These are phyloP conservation scores for Tragelaphus buxtoni DNA, from an alignment of 2,113 vertebrate species.

Conservation along the genomic window DNA sequence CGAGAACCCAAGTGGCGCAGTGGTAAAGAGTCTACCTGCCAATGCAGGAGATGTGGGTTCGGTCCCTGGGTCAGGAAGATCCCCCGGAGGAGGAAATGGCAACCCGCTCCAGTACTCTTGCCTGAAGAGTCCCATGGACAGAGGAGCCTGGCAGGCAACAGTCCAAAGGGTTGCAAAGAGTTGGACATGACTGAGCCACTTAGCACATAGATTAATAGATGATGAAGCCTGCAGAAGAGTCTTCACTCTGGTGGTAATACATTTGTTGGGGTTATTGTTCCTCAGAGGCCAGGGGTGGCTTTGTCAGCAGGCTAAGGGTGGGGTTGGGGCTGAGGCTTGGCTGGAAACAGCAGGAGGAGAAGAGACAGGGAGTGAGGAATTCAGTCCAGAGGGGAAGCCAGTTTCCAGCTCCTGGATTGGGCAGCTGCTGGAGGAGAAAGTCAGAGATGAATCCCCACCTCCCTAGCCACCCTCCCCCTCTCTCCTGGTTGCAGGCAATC, in stretches of 20 bases:
- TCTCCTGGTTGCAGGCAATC: too few relatives aligned
- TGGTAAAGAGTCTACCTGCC: neutral
- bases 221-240: neutral
- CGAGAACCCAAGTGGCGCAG: rapidly evolving
- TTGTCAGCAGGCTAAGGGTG: neutral
- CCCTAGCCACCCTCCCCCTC: too few relatives aligned
- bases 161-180: neutral
- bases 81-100: neutral
- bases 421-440: neutral
- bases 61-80: neutral
- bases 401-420: neutral
- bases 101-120: neutral
- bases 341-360: neutral
- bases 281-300: neutral
- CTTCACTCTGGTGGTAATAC: neutral
- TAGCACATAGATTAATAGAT: neutral
- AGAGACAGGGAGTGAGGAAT: neutral
- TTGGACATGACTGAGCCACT: neutral
- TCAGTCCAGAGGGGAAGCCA: neutral
- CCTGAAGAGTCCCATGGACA: neutral
- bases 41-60: neutral
- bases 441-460: neutral
- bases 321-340: rapidly evolving
- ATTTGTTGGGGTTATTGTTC: neutral
- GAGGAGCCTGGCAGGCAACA: neutral